Base-by-base conservation (phyloP, 2,888 invertebrate genomes). In the Zhengitettix transpicula region DNA sequence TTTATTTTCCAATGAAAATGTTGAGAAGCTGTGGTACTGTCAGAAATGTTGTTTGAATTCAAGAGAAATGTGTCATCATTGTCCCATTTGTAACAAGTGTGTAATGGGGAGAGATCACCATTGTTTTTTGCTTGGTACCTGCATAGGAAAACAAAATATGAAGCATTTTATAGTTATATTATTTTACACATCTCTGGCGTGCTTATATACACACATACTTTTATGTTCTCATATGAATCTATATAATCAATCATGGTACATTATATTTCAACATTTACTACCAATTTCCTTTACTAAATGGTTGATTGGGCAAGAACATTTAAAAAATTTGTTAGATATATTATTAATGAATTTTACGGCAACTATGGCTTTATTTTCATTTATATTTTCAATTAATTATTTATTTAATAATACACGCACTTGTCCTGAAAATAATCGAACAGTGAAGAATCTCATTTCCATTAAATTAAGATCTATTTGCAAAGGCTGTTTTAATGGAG, bases 81-180 rank as follows among this genome's bases (percentile, higher is more conserved):
- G 63, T 28, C 61, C 61, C 9, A 40, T 63, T 12, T 63, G 63
- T 42, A 60, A 58, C 16, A 59, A 53, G 42, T 63, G 63, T 52
- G 15, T 58, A n/a, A 17, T 58, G 11, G 17, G 44, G 15, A 56
- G 61, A 42, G 61, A 63, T 40, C 63, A 61, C 42, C 63, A 63
- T 41, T 63, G 63, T 42, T 61, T 63, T 40, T 61, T 63, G 40
- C 51, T 63, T 7, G 63, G 63, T 14, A 47, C 60, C 1, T 63
- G 63, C 47, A 60, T 63, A 8, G 58, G 54, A 42, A 53, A 42
- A 41, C 47, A 47, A 10, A 63, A 63, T 41, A 52, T 61, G 56
- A 52, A 52, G 16, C 54, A 63, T 55, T 63, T 63, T 57, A 60
- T 63, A 40, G 42, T 61, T 28, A 16, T 63, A 1, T 56, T 59